Conservation (phyloP, 2,888 invertebrate species). For the Macrophya annulata region DNA sequence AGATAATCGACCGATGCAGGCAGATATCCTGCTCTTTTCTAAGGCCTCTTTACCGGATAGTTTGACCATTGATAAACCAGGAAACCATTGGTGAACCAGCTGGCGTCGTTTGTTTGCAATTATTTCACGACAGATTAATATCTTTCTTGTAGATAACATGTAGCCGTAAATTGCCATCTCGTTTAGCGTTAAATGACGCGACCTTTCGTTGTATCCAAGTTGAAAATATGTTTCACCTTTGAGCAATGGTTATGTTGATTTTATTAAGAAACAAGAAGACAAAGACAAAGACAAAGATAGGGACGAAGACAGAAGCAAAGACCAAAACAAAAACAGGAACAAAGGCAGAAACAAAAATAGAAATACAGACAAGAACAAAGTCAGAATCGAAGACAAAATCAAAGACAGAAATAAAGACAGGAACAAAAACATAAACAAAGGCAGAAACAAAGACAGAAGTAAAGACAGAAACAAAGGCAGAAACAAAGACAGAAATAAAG, state of each 20-base stretch:
- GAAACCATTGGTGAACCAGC: constrained; percentile 55
- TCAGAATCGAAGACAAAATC: too few species aligned
- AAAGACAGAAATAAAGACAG: neutral
- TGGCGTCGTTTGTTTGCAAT: constrained; percentile 58
- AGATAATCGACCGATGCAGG: constrained; percentile 63
- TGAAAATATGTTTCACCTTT: constrained; percentile 45
- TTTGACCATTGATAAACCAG: neutral
- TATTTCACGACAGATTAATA: constrained; percentile 56
- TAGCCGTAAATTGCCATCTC: constrained; percentile 45
- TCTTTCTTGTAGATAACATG: constrained; percentile 30
- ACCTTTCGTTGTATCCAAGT: constrained; percentile 38
- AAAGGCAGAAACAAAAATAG: too few species aligned
- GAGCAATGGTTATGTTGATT: neutral
- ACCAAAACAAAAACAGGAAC: neutral
- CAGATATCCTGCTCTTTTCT: constrained; percentile 59
- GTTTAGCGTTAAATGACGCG: constrained; percentile 24
- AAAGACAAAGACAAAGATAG: neutral
- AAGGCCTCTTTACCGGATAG: constrained; percentile 41
- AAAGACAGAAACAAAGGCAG: neutral
- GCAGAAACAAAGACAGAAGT: neutral
- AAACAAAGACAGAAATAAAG: neutral
- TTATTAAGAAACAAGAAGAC: neutral
- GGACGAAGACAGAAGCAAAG: neutral
- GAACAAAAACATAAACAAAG: too few species aligned
- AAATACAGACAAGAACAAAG: too few species aligned